phyloP scores from a whole-genome alignment of 2,113 vertebrate species.

The Alces alces region DNA sequence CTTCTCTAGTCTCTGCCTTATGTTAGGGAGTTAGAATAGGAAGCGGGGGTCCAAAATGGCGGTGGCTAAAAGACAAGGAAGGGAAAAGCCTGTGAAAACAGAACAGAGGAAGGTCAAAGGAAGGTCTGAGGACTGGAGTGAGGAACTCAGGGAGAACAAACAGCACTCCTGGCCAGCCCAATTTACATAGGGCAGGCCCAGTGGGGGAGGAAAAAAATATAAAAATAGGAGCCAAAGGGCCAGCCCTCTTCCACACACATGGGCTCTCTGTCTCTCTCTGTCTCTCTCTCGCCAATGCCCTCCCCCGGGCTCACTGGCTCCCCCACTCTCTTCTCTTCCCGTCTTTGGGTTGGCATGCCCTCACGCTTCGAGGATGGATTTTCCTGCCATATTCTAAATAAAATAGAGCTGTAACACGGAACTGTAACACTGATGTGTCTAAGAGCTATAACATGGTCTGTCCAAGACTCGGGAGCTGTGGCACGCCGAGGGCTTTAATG shows the following conservation, averaged over 20 bases:
- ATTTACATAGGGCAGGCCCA: background rate
- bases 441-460: background rate
- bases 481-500: rapidly evolving
- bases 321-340: background rate
- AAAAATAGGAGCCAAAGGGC: background rate
- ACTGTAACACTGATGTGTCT: background rate
- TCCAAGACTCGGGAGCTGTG: background rate
- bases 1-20: background rate
- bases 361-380: background rate
- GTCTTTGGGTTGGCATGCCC: background rate
- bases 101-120: background rate
- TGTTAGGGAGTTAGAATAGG: background rate
- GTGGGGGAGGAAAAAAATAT: rapidly evolving
- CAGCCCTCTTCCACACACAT: background rate
- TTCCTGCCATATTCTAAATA: background rate
- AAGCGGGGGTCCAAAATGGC: background rate
- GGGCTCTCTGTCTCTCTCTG: background rate
- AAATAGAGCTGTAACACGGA: background rate
- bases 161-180: background rate
- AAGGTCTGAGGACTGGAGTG: rapidly evolving
- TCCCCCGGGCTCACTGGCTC: rapidly evolving
- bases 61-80: background rate
- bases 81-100: background rate
- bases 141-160: background rate
- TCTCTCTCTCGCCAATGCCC: background rate